Conservation (phyloP, 1,140 invertebrate species). For the Atta colombica region DNA sequence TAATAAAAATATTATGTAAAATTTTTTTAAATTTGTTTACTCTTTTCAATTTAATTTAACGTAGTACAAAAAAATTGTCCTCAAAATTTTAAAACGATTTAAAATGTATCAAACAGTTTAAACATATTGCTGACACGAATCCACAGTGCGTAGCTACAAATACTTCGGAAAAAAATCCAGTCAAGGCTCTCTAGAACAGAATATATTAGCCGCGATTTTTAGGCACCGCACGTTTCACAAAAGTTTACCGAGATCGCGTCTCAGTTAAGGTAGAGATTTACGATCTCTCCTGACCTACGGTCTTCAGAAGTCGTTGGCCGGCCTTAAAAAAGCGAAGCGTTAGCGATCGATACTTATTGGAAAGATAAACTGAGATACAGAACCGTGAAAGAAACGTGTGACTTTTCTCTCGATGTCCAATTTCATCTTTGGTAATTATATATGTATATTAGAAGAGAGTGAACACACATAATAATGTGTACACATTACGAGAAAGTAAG, state of each 20-base stretch:
- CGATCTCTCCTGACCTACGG: conserved; percentile 53
- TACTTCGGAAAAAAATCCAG: neutral
- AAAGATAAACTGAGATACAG: conserved; percentile 34
- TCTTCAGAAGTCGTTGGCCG: conserved; percentile 50
- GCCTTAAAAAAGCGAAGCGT: conserved; percentile 24
- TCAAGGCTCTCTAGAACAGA: conserved; percentile 25
- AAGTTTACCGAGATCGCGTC: conserved; percentile 47
- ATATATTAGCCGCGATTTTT: conserved; percentile 48
- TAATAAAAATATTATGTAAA: neutral
- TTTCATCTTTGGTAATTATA: neutral
- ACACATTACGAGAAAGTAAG: conserved; percentile 27
- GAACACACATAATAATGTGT: neutral
- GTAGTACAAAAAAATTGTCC: neutral
- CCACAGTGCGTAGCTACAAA: too few species aligned
- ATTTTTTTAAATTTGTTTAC: neutral
- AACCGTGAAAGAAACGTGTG: conserved; percentile 1
- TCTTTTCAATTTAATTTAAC: conserved; percentile 3
- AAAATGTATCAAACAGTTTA: neutral
- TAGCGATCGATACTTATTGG: conserved; percentile 22
- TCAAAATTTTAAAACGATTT: conserved; percentile 6
- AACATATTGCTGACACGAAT: neutral
- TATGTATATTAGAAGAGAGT: conserved; percentile 33
- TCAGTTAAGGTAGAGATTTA: conserved; percentile 58
- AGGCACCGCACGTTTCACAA: conserved; percentile 28
- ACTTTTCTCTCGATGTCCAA: conserved; percentile 18